phyloP scores from a whole-genome alignment of 2,113 vertebrate genomes.

The Brachypteracias leptosomus region DNA sequence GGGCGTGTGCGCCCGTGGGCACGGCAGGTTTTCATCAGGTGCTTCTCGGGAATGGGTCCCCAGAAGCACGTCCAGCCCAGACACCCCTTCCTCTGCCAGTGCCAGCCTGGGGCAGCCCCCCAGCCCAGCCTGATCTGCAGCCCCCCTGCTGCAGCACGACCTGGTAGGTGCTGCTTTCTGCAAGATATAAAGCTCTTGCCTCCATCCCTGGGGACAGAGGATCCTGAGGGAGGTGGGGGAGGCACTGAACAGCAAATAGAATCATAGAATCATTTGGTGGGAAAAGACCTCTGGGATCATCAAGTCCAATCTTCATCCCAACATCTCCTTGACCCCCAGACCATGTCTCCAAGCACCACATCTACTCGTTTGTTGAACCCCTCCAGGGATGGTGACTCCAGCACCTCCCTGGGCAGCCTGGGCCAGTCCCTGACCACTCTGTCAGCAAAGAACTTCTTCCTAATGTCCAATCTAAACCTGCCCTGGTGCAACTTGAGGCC shows the following conservation, averaged over 20 bases:
- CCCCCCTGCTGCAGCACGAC: not conserved
- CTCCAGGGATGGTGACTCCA: too few relatives aligned
- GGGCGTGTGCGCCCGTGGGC: not conserved
- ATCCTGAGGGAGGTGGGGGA: not conserved
- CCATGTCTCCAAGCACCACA: too few relatives aligned
- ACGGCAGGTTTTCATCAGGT: not conserved
- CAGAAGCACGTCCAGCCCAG: accelerated
- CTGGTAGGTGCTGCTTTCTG: not conserved
- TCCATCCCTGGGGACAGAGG: not conserved
- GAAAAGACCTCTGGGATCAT: too few relatives aligned
- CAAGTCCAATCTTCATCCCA: too few relatives aligned
- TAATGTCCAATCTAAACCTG: too few relatives aligned
- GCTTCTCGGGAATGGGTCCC: not conserved
- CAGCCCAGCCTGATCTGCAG: not conserved
- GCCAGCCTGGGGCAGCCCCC: not conserved
- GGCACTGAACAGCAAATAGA: accelerated
- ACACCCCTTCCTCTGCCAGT: not conserved
- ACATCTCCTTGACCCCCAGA: too few relatives aligned
- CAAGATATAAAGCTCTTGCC: not conserved
- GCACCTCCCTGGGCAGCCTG: too few relatives aligned
- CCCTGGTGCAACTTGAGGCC: too few relatives aligned
- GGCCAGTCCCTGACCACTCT: too few relatives aligned
- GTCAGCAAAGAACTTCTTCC: too few relatives aligned
- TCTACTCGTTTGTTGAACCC: too few relatives aligned
- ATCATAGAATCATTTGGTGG: too few relatives aligned